Conservation (phyloP, 1,140 invertebrate species). For the Polypedilum vanderplanki region DNA sequence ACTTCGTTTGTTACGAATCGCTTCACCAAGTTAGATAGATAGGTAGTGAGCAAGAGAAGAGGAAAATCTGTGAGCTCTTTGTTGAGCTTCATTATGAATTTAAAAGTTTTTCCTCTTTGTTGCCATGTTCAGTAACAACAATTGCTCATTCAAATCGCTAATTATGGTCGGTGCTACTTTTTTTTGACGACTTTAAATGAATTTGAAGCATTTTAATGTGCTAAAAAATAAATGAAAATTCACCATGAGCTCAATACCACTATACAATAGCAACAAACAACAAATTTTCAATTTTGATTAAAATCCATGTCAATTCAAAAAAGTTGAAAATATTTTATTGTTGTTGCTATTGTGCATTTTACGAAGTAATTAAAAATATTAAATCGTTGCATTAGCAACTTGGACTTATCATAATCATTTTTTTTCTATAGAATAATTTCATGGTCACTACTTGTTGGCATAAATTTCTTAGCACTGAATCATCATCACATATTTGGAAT, state of each 20-base stretch:
- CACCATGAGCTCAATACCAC: neutral
- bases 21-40: neutral
- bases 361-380: no score
- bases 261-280: no score
- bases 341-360: neutral
- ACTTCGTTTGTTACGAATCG: constrained; percentile 25
- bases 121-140: no score
- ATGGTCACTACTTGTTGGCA: neutral
- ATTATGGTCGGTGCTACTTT: constrained; percentile 6
- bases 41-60: neutral
- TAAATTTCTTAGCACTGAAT: neutral
- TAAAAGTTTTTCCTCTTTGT: no score
- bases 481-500: neutral
- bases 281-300: neutral
- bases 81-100: neutral
- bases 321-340: neutral
- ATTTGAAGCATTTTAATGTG: neutral
- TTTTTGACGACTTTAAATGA: neutral
- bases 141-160: neutral
- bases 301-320: neutral
- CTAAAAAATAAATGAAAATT: neutral
- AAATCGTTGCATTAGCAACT: no score
- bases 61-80: neutral
- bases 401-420: no score
- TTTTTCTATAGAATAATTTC: neutral